A percentile compares a stretch with the other conserved stretches of the same genome.
Conservation (phyloP, 2,888 invertebrate species). For the Lampropteryx suffumata region DNA sequence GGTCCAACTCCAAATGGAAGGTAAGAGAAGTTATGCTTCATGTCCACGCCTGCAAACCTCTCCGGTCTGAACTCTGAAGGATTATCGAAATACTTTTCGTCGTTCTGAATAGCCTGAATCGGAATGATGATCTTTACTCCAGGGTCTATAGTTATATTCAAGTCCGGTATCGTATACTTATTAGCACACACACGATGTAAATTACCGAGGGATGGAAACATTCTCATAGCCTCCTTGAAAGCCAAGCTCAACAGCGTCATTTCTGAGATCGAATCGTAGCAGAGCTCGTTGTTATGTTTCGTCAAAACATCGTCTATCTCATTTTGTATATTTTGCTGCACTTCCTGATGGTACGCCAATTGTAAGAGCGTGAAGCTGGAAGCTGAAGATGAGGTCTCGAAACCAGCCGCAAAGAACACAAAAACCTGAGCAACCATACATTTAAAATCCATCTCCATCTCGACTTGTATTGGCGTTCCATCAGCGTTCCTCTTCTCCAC, state of each 20-base stretch:
- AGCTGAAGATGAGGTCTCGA: constrained; percentile 71
- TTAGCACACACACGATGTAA: constrained; percentile 53
- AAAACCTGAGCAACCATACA: constrained; percentile 58
- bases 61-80: constrained; percentile 54
- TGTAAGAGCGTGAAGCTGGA: constrained; percentile 63
- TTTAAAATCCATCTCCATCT: constrained; percentile 50
- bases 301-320: constrained; percentile 60
- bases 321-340: constrained; percentile 56
- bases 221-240: constrained; percentile 59
- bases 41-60: constrained; percentile 44
- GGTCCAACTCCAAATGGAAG: constrained; percentile 64
- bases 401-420: constrained; percentile 70
- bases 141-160: constrained; percentile 55
- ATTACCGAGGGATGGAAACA: constrained; percentile 55
- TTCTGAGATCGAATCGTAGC: constrained; percentile 58
- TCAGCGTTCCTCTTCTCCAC: constrained; percentile 49
- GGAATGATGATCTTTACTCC: constrained; percentile 61
- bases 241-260: constrained; percentile 52
- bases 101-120: constrained; percentile 58
- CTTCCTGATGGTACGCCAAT: constrained; percentile 62
- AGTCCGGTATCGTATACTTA: constrained; percentile 46
- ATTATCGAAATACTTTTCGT: constrained; percentile 57
- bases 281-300: constrained; percentile 56
- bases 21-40: constrained; percentile 45
- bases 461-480: constrained; percentile 48